Evolutionary conservation across 2,113 vertebrate genomes (phyloP).

Genomic region (Tonatia bakeri): DNA sequence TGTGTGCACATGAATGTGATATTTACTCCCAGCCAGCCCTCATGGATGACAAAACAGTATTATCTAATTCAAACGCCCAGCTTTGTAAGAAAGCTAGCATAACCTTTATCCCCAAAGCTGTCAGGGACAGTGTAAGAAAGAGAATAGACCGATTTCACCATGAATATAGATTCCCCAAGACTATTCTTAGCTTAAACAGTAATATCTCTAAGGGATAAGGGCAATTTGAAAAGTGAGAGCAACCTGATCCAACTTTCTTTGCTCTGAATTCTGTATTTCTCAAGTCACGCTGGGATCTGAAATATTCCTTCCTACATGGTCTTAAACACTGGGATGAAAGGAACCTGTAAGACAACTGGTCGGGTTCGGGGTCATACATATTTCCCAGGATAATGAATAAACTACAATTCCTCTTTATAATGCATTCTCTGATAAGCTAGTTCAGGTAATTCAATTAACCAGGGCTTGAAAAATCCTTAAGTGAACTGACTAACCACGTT

Average conservation of each 20-base stretch:
- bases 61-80: background rate
- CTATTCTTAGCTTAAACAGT: background rate
- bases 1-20: fast-evolving
- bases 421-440: background rate
- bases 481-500: background rate
- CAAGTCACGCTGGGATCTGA: background rate
- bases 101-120: background rate
- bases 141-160: background rate
- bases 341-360: background rate
- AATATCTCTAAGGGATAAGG: background rate
- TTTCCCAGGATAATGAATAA: background rate
- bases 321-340: background rate
- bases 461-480: background rate
- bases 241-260: background rate
- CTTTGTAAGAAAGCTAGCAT: background rate
- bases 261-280: background rate
- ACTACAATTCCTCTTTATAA: background rate
- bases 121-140: background rate
- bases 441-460: background rate
- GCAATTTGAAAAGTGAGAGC: background rate
- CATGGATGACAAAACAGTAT: background rate
- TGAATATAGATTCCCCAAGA: background rate
- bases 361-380: background rate
- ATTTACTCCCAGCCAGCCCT: background rate
- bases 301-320: background rate